Evolutionary conservation across 2,888 invertebrate species (phyloP).

Genomic region (Stegana nigrithorax): DNA sequence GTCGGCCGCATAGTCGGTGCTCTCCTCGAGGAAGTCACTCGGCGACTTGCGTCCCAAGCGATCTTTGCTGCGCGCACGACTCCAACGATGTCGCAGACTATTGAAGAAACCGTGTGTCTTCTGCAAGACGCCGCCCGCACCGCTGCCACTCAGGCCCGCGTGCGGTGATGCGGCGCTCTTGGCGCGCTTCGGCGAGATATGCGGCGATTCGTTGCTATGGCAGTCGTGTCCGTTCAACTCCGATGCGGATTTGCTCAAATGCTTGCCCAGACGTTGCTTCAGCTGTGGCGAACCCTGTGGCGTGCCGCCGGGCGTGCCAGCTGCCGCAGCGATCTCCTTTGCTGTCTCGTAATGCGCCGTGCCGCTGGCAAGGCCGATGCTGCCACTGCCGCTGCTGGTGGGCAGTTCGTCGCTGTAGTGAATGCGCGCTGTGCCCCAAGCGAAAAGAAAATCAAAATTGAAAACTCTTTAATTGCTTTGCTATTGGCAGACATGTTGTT

Average conservation of each 20-base stretch:
- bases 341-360: constrained; percentile 30
- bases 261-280: constrained; percentile 70
- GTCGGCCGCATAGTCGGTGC: constrained; percentile 82
- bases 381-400: constrained; percentile 36
- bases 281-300: constrained; percentile 60
- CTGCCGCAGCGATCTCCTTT: constrained; percentile 23
- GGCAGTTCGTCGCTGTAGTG: constrained; percentile 55
- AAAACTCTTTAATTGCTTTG: constrained; percentile 4
- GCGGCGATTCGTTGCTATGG: constrained; percentile 71
- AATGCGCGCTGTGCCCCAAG: constrained; percentile 49
- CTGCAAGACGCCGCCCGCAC: constrained; percentile 75
- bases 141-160: constrained; percentile 67
- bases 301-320: constrained; percentile 32
- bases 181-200: constrained; percentile 70
- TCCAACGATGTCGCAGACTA: constrained; percentile 84
- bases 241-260: constrained; percentile 85
- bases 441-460: background rate
- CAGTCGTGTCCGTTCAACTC: constrained; percentile 78
- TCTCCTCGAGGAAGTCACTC: constrained; percentile 73
- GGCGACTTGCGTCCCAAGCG: constrained; percentile 73
- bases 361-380: constrained; percentile 33
- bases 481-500: constrained; percentile 35
- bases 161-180: constrained; percentile 71
- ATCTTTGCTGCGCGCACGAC: constrained; percentile 79
- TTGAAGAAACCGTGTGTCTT: constrained; percentile 86